Conservation (phyloP, 2,797 vertebrate species). For the Chrysocyon brachyurus region DNA sequence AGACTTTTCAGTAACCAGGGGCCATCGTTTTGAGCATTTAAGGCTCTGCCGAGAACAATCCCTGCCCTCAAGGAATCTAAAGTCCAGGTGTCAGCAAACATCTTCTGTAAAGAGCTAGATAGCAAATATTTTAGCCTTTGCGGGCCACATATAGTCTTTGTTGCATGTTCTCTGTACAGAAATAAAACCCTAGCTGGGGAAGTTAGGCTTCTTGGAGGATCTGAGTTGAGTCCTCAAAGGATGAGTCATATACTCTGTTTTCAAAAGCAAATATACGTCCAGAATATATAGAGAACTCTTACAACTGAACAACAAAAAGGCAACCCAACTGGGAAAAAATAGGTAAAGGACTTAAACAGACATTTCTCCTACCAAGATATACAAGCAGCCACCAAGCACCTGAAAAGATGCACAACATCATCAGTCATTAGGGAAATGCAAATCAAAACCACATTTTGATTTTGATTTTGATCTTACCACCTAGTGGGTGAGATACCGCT, state of each 20-base stretch:
- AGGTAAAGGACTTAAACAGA: constrained; percentile 4
- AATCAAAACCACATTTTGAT: neutral
- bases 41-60: neutral
- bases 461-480: too few relatives aligned
- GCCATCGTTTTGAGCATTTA: constrained; percentile 11
- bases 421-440: constrained; percentile 6
- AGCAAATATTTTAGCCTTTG: constrained; percentile 14
- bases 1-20: neutral
- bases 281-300: constrained; percentile 30
- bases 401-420: neutral
- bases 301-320: constrained; percentile 31
- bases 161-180: neutral
- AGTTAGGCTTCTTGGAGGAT: constrained; percentile 19
- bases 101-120: neutral
- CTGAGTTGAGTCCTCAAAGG: constrained; percentile 17
- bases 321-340: constrained; percentile 17
- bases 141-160: neutral
- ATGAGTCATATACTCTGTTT: neutral
- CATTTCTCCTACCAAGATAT: constrained; percentile 42
- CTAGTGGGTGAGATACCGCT: neutral
- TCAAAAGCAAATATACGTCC: constrained; percentile 22
- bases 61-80: neutral
- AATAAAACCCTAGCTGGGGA: constrained; percentile 12
- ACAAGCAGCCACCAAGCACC: neutral
- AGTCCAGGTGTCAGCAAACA: neutral